Evolutionary conservation across 2,113 vertebrate genomes (phyloP), one percentile per base, ranked within the genome.

Genomic region (Uria lomvia): DNA sequence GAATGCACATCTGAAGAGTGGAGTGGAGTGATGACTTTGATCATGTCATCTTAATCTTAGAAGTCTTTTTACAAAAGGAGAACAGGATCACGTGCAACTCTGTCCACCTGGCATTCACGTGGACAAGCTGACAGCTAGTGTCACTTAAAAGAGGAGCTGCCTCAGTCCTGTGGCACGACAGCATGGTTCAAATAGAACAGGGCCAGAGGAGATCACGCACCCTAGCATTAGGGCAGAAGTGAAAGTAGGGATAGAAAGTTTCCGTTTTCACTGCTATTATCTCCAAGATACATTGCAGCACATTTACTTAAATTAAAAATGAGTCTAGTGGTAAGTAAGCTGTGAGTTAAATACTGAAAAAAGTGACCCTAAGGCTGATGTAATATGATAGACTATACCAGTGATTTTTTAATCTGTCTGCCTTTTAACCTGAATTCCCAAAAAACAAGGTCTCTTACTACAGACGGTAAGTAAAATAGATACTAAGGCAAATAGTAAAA

Each of bases 61-160:
- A 91, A 65, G 36, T 32, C 26, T 49, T 67, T 78, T 88, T 81
- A 15, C 9, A 32, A 67, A 88, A 74, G 60, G 62, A 47, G 26
- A 59, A 50, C 13, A 32, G 42, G 42, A 30, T 70, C 42, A 5
- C 1, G 6, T 50, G 29, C 26, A 52, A 30, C 24, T 49, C 32
- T 45, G 42, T 52, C 72, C 11, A 23, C 16, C 32, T 29, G 32
- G 49, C 5, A 3, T 42, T 47, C 1, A 2, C 2, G 0, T 36
- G 59, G 74, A 50, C 42, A 56, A 42, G 32, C 23, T 71, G 55
- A 36, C 15, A 68, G 42, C 19, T 58, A 15, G 26, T 40, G 42
- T 36, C 43, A 30, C 66, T 71, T 40, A 21, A 29, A 72, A 68
- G 15, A 58, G 36, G 27, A 50, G 34, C 23, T 32, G 4, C 27